Conservation (phyloP, 2,797 vertebrate species). For the Carcharodon carcharias region DNA sequence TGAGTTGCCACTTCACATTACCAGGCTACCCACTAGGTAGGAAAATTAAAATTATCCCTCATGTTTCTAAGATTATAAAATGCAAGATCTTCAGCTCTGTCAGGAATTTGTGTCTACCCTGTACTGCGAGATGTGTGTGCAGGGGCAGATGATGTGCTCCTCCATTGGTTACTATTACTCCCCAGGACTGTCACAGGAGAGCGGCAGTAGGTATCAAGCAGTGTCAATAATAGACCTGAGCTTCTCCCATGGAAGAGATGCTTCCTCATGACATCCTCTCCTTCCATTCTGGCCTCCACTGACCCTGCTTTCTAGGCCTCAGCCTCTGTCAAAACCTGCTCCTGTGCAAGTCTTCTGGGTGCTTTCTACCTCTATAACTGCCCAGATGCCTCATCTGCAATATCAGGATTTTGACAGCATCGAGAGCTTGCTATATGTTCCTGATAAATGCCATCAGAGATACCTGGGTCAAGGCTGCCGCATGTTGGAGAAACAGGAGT, state of each 20-base stretch:
- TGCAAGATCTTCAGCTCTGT: not conserved
- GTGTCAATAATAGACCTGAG: not conserved
- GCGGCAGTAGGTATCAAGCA: not conserved
- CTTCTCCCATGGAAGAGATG: not conserved
- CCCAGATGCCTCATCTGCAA: no score
- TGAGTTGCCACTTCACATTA: not conserved
- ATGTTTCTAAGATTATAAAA: not conserved
- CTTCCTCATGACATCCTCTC: not conserved
- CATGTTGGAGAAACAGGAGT: no score
- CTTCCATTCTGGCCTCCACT: not conserved
- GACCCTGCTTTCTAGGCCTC: no score
- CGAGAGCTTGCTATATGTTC: no score
- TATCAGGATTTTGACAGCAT: no score
- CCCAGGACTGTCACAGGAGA: not conserved
- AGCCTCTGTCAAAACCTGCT: no score
- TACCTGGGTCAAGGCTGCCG: no score
- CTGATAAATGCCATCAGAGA: no score
- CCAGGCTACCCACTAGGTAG: not conserved
- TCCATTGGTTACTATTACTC: not conserved
- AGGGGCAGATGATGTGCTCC: not conserved
- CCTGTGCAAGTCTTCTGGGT: no score
- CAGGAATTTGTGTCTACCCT: not conserved
- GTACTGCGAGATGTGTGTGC: not conserved
- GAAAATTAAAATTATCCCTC: not conserved
- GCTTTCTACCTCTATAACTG: no score